Evolutionary conservation across 2,113 vertebrate genomes (phyloP), one percentile per base, ranked within the genome.

Genomic region (Eulemur rufifrons): DNA sequence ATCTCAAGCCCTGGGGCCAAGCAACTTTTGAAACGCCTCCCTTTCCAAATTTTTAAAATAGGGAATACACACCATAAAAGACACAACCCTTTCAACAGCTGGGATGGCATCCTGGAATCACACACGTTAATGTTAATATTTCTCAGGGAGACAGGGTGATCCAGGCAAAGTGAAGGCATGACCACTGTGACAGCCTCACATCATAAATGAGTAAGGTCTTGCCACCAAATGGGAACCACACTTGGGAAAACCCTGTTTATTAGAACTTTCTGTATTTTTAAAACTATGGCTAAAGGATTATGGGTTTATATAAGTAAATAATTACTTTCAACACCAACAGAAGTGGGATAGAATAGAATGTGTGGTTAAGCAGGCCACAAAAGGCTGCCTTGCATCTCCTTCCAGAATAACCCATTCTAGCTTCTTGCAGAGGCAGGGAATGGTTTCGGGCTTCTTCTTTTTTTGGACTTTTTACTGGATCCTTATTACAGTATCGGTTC

Each of bases 61-160:
- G n/a, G 39, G 32, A 37, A 45, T 15, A 27, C 7, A 29, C 1
- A 32, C 45, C 29, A 4, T 25, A 69, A 68, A 61, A 37, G 59
- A 69, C 0, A n/a, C 5, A 52, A 52, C 34, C 23, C 39, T 21
- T 25, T 52, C 8, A 4, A 20, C 0, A 0, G 45, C 52, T 12
- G 21, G 50, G 66, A 15, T 17, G 34, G 34, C 34, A 61, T 34
- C 52, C 81, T 52, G 45, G 17, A 15, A 17, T 63, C 80, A 66
- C 42, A 21, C 10, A 50, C 13, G 5, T 52, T 17, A 3, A 11
- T 17, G 9, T 52, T 17, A 3, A 11, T 9, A 27, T 86, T 85
- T 74, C 61, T 37, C 42, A 71, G 37, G 8, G 23, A 80, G 81
- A 69, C 4, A 18, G 1, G 63, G n/a, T 56, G 42, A 64, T 29